Evolutionary conservation across 1,140 invertebrate species (phyloP).

Genomic region (Pentalonia nigronervosa): DNA sequence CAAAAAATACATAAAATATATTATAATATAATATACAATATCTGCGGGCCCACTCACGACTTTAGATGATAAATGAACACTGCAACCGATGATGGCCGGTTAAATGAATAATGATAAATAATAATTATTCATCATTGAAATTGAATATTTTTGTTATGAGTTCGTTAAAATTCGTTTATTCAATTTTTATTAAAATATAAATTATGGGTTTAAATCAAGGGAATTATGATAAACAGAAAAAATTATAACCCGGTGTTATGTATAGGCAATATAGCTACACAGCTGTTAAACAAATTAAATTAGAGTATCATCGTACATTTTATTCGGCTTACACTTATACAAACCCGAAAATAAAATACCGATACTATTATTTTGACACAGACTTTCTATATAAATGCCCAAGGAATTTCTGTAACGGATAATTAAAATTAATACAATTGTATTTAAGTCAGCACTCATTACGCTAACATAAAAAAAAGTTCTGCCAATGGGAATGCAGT

Average conservation of each 20-base stretch:
- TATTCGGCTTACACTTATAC: background rate
- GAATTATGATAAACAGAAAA: slow-evolving; percentile 3
- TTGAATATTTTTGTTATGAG: background rate
- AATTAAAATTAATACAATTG: background rate
- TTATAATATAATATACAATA: too few relatives aligned
- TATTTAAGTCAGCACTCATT: background rate
- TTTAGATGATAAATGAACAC: background rate
- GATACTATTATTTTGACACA: background rate
- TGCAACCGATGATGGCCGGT: background rate
- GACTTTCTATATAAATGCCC: background rate
- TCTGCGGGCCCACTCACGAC: too few relatives aligned
- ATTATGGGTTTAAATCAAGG: background rate
- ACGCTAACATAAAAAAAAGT: background rate
- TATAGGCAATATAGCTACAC: slow-evolving; percentile 18
- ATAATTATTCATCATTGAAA: background rate
- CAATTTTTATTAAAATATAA: slow-evolving; percentile 7
- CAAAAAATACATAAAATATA: background rate
- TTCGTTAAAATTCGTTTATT: background rate
- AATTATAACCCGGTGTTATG: background rate
- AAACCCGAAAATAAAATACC: background rate
- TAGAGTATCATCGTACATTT: background rate
- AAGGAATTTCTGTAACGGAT: background rate
- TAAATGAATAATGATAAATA: background rate
- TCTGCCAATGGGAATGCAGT: background rate
- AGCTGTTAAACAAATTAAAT: background rate